Percentiles rank a stretch among this genome's conserved stretches.
Conservation (phyloP, 2,113 vertebrate species). For the Hipposideros armiger region DNA sequence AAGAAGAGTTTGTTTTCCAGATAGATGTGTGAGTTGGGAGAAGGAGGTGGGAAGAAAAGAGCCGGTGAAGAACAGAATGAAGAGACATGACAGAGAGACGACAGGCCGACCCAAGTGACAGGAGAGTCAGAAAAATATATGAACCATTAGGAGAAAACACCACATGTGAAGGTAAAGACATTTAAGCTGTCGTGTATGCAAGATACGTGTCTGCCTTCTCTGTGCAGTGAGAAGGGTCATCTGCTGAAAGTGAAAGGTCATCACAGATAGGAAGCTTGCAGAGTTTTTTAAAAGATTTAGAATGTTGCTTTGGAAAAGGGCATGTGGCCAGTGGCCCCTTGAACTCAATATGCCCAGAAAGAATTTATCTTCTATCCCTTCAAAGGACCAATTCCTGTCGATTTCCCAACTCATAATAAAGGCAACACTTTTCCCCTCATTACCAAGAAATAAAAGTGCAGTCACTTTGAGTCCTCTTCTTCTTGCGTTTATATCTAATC, state of each 20-base stretch:
- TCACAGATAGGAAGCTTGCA: slow-evolving; percentile 3
- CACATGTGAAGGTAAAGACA: neutral
- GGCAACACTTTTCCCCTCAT: neutral
- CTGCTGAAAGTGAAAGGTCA: neutral
- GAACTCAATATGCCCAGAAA: neutral
- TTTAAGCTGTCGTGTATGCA: neutral
- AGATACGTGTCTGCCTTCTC: slow-evolving; percentile 17
- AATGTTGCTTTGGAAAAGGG: slow-evolving; percentile 7
- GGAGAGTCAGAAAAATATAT: neutral
- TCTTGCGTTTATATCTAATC: neutral
- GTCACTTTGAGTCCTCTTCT: slow-evolving; percentile 20
- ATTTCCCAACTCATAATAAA: slow-evolving; percentile 18
- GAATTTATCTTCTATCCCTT: neutral
- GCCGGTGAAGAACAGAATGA: neutral
- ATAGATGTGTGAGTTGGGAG: neutral
- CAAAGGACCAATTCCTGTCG: neutral
- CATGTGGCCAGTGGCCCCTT: neutral
- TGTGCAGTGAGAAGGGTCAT: neutral
- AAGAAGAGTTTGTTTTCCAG: neutral
- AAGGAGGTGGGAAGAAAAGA: slow-evolving; percentile 10
- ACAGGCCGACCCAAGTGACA: neutral
- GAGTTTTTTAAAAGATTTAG: neutral
- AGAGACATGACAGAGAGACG: neutral
- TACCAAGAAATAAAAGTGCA: slow-evolving; percentile 46
- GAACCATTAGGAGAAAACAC: neutral